Base-by-base conservation (phyloP, 2,113 vertebrate genomes). In the Aptenodytes patagonicus region DNA sequence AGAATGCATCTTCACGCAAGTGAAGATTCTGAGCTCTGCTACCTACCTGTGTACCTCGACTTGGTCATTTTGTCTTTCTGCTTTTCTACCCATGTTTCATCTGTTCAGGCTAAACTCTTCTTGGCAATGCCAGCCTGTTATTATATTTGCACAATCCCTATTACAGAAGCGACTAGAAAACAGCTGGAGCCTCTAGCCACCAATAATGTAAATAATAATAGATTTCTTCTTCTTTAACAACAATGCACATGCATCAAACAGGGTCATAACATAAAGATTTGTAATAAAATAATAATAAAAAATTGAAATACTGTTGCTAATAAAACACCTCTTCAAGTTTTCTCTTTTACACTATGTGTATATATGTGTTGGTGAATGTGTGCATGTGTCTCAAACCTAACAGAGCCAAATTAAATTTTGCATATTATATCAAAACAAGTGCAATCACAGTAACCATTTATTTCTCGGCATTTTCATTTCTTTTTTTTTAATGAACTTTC, bases 371-470 rank as follows among this genome's bases (percentile, higher is more conserved):
- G 28, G 72, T 95, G 82, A 71, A 71, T 55, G 34, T 13, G 2
- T 61, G 94, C 44, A 31, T 69, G 86, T 95, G 75, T 91, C 95
- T 78, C 57, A 73, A 92, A 89, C 79, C 92, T 81, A 96, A 89
- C 19, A 25, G 38, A 97, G 70, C 10, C 77, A 97, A 98, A 98
- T 97, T 96, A 98, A 95, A 97, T 97, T 97, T 98, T 98, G 92
- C 97, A 96, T 97, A 97, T 96, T 96, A 91, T 97, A 98, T 97
- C 93, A 98, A 98, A 97, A 98, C 79, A 97, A 98, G 82, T 87
- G 61, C 93, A 97, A 92, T 97, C 93, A 91, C 87, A 97, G 90
- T 96, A 97, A 95, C 91, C 95, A 97, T 98, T 97, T 97, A 93
- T 97, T 98, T 98, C 70, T 96, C 24, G 2, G 77, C 72, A 79